Conservation (phyloP, 2,888 invertebrate species). For the Drosophila colorata region DNA sequence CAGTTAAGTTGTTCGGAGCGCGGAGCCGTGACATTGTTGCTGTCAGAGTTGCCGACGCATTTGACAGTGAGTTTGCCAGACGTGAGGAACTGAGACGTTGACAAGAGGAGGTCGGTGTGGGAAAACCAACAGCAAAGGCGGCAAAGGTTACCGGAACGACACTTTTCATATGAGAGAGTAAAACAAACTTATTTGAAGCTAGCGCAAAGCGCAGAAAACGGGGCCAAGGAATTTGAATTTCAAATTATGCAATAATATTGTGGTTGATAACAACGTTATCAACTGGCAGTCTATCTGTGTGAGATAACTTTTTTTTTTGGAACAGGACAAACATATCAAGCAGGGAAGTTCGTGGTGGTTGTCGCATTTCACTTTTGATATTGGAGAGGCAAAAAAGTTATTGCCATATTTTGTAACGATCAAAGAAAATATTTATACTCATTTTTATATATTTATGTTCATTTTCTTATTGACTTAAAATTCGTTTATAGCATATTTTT, state of each 20-base stretch:
- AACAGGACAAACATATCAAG: no score
- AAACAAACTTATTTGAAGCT: not conserved
- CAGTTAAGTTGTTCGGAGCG: conserved; percentile 8
- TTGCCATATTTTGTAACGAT: no score
- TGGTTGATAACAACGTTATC: not conserved
- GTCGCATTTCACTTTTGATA: no score
- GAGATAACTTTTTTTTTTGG: no score
- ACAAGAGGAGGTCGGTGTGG: conserved; percentile 7
- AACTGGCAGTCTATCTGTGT: no score
- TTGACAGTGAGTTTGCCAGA: conserved; percentile 17
- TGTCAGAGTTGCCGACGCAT: conserved; percentile 29
- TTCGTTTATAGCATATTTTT: no score
- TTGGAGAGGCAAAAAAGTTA: no score
- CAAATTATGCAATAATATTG: not conserved
- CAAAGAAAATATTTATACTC: no score
- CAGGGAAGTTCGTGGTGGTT: no score
- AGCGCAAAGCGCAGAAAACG: not conserved
- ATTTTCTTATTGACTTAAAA: no score
- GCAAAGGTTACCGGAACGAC: conserved; percentile 53
- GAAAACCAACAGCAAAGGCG: conserved; percentile 46
- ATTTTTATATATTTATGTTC: no score
- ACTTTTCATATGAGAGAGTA: not conserved
- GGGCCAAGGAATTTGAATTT: not conserved
- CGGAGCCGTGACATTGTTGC: conserved; percentile 42
- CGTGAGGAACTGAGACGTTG: no score